Evolutionary conservation across 2,888 invertebrate genomes (phyloP).

Genomic region (Leuctra nigra): DNA sequence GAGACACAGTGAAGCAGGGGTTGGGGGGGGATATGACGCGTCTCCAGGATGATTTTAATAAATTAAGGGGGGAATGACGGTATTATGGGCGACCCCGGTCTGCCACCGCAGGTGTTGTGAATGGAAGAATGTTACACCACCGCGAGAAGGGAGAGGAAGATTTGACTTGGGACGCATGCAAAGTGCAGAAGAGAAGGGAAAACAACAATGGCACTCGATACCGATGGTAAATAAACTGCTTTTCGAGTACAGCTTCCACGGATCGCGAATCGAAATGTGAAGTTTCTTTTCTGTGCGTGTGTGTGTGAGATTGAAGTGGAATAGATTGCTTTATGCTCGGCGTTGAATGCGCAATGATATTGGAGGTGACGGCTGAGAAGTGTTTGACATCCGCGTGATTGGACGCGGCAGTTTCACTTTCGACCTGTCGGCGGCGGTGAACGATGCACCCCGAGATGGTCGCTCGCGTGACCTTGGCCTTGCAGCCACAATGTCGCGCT

Average conservation of each 20-base stretch:
- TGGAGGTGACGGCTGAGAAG: conserved; percentile 17
- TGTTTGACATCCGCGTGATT: too few species aligned
- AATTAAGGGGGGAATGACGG: conserved; percentile 17
- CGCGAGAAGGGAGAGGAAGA: background rate
- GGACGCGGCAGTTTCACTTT: too few species aligned
- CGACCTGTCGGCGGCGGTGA: too few species aligned
- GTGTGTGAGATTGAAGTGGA: background rate
- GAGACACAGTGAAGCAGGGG: too few species aligned
- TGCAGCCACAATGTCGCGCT: too few species aligned
- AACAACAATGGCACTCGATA: background rate
- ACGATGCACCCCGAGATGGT: too few species aligned
- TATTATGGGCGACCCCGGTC: too few species aligned
- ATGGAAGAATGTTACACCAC: background rate
- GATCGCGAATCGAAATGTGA: background rate
- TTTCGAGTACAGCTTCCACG: background rate
- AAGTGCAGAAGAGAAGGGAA: background rate
- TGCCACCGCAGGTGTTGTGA: conserved; percentile 13
- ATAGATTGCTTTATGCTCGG: conserved; percentile 8
- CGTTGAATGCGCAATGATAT: conserved; percentile 13
- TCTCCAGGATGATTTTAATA: conserved; percentile 19
- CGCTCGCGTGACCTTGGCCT: too few species aligned
- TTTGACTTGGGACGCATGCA: background rate
- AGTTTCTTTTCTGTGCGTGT: background rate
- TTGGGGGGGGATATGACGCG: conserved; percentile 21
- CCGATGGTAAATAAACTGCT: background rate